Evolutionary conservation across 2,888 invertebrate genomes (phyloP).

Genomic region (Lepidonotus clava): DNA sequence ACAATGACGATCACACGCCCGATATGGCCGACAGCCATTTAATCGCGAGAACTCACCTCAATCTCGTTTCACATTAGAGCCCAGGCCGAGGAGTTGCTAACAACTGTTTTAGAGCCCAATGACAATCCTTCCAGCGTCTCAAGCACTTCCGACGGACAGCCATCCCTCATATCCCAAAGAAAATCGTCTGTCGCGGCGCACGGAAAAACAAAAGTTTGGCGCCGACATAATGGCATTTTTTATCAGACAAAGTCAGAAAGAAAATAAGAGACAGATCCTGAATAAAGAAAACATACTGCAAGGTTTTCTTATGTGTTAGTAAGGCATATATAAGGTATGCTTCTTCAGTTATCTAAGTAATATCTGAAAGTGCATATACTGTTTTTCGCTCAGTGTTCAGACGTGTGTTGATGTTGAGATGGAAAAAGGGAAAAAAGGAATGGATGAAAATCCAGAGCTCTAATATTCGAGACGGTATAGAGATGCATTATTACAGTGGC

Average conservation of each 20-base stretch:
- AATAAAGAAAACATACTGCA: no score
- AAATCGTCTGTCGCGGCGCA: not conserved
- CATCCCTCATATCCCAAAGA: not conserved
- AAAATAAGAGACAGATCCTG: no score
- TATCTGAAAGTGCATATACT: not conserved
- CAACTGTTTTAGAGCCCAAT: slow-evolving; percentile 22
- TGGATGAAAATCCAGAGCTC: not conserved
- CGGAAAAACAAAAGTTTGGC: not conserved
- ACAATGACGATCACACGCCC: slow-evolving; percentile 36
- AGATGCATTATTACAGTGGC: no score
- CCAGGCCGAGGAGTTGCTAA: slow-evolving; percentile 6
- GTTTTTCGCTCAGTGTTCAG: not conserved
- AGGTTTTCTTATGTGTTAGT: no score
- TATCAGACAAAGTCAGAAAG: not conserved
- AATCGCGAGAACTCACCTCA: not conserved
- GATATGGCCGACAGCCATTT: not conserved
- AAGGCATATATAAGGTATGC: not conserved
- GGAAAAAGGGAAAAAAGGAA: not conserved
- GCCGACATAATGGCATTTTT: not conserved
- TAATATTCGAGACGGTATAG: no score
- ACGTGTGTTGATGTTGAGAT: not conserved
- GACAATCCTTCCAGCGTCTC: not conserved
- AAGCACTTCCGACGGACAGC: not conserved
- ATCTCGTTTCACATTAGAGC: slow-evolving; percentile 37
- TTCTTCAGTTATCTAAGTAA: not conserved